Base-by-base conservation (phyloP, 2,797 vertebrate species). In the Alcedo atthis region DNA sequence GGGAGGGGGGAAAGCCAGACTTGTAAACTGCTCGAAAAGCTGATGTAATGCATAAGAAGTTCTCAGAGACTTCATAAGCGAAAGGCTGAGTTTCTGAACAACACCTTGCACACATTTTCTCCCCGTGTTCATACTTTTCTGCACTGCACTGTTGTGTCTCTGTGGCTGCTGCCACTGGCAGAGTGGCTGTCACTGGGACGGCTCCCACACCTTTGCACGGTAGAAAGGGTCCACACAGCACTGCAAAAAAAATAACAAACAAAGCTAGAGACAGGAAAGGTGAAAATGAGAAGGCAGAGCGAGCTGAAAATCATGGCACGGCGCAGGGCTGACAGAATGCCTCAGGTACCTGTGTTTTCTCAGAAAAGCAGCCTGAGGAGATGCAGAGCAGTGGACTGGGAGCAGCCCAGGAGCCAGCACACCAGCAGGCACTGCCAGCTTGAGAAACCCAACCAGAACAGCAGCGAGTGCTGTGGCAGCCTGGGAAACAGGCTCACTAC, bases 21-120 rank as follows among this genome's bases (percentile, higher is more conserved):
- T 73, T 95, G 76, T 87, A 94, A 97, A 94, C 79, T 92, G 57
- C 64, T 77, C 51, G 85, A 76, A 85, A 90, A 92, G 59, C 73
- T 93, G 92, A 95, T 26, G n/a, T 76, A 77, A 87, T 48, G 85
- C 86, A 62, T 69, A 81, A 79, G 92, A 81, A 95, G 59, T 13
- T 85, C 81, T 92, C 5, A 0, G 16, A 82, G 90, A 53, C 69
- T 86, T 78, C 81, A 32, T 14, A 42, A 80, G 64, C 57, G 66
- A 18, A 80, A 78, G 54, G 53, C 33, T 89, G 85, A 84, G 49
- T 68, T 74, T 54, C 66, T 62, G n/a, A 91, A n/a, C 43, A 87
- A 26, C 73, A 71, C 37, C 49, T 85, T 54, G 57, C 35, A 14
- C 26, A 2, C 64, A 13, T 69, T 92, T 92, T 75, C 43, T 81